These are phyloP conservation scores for Malacoraja senta DNA, from an alignment of 2,797 vertebrate species.

Conservation along the genomic window DNA sequence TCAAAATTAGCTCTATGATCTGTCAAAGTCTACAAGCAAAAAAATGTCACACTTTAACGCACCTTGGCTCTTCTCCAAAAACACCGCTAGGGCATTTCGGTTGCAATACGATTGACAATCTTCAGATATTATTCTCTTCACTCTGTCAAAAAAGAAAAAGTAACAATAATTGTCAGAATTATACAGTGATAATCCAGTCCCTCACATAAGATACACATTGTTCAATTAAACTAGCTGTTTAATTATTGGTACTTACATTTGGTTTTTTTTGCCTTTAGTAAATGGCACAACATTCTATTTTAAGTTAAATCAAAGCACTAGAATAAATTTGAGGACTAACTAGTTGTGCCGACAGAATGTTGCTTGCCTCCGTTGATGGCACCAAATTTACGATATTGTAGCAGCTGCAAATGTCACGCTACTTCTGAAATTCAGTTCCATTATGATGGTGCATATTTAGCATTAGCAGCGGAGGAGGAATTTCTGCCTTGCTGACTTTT, in stretches of 20 bases:
- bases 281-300: not conserved
- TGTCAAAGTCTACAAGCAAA: not conserved
- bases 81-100: slow-evolving; percentile 68
- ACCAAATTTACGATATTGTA: no score
- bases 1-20: not conserved
- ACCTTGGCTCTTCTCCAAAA: slow-evolving; percentile 68
- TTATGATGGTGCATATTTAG: no score
- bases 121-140: slow-evolving; percentile 60
- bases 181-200: not conserved
- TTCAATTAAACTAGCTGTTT: not conserved
- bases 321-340: not conserved
- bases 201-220: not conserved
- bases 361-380: no score
- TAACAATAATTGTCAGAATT: not conserved
- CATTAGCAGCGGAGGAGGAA: no score
- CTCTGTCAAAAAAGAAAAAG: slow-evolving; percentile 47
- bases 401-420: no score
- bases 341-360: not conserved
- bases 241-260: not conserved
- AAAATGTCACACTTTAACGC: slow-evolving; percentile 44
- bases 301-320: not conserved
- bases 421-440: no score
- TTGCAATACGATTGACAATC: slow-evolving; percentile 55
- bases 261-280: not conserved
- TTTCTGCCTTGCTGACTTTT: no score